Evolutionary conservation across 2,888 invertebrate genomes (phyloP), one percentile per base, ranked within the genome.

Genomic region (Dione vanillae): DNA sequence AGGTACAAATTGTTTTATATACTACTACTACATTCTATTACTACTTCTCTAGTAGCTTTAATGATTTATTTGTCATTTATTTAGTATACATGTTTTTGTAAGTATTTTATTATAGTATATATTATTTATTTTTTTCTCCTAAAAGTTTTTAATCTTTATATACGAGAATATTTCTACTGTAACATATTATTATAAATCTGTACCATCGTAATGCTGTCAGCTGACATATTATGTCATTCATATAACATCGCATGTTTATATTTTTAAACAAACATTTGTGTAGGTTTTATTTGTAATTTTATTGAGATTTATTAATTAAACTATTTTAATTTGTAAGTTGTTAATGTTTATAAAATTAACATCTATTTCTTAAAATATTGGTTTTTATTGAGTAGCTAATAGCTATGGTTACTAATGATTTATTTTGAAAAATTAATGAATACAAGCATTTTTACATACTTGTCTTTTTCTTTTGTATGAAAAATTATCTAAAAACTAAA

Each of bases 201-300:
- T 56, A 16, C n/a, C 35, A 35, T 37, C 19, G 9, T 16, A 56
- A 56, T 11, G 37, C 16, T 37, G 37, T 37, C 56, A 40, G 56
- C 56, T 56, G 56, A 37, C 37, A 37, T 16, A n/a, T n/a, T n/a
- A 16, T 56, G 37, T 37, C 56, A 56, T 16, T 52, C 35, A 14
- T 14, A 10, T 56, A 11, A 16, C 35, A 54, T 54, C 54, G 35
- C 54, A 54, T 37, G 47, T 16, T 47, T 47, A 47, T 47, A 47
- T 1, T 16, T 37, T 1, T 16, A 56, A n/a, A n/a, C n/a, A n/a
- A 37, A 54, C 9, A n/a, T 16, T 54, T 16, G 12, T 51, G 20
- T 54, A 11, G 6, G n/a, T 16, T 37, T 37, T n/a, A 1, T 37
- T 37, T 56, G 56, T 37, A 14, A 37, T 56, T 16, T 19, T 19